These are phyloP conservation scores for Tachuris rubrigastra DNA, from an alignment of 2,113 vertebrate genomes.

Conservation along the genomic window DNA sequence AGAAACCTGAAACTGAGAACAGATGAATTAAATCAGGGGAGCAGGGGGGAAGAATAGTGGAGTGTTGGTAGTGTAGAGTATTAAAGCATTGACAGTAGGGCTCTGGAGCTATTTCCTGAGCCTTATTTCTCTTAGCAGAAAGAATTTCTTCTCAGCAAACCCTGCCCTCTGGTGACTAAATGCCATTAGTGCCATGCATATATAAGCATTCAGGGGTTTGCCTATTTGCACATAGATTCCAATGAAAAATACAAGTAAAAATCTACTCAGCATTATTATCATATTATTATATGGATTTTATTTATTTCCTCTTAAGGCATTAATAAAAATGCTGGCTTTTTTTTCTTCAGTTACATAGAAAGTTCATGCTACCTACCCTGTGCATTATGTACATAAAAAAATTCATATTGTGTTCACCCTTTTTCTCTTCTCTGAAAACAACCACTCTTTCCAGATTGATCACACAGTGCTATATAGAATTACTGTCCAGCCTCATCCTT, in stretches of 20 bases:
- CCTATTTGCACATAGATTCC: neutral
- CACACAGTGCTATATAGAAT: neutral
- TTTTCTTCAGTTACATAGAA: neutral
- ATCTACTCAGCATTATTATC: too few relatives aligned
- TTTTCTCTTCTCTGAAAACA: neutral
- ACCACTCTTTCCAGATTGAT: neutral
- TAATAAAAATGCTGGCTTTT: neutral
- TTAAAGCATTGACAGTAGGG: neutral
- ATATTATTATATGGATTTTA: neutral
- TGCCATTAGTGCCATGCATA: neutral
- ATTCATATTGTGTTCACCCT: neutral
- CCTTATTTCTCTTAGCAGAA: neutral
- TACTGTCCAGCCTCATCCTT: neutral
- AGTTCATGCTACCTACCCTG: neutral
- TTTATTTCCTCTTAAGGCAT: neutral
- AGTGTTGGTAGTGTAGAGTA: neutral
- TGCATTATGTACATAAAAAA: neutral
- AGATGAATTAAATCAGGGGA: neutral
- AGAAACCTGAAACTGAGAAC: neutral
- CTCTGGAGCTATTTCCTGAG: neutral
- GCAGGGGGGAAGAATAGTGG: neutral
- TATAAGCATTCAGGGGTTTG: neutral
- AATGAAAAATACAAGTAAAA: neutral
- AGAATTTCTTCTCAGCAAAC: constrained; percentile 55
- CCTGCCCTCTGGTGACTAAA: constrained; percentile 77